These are phyloP conservation scores for Drosophila rubida DNA, from an alignment of 2,888 invertebrate genomes.

Conservation along the genomic window DNA sequence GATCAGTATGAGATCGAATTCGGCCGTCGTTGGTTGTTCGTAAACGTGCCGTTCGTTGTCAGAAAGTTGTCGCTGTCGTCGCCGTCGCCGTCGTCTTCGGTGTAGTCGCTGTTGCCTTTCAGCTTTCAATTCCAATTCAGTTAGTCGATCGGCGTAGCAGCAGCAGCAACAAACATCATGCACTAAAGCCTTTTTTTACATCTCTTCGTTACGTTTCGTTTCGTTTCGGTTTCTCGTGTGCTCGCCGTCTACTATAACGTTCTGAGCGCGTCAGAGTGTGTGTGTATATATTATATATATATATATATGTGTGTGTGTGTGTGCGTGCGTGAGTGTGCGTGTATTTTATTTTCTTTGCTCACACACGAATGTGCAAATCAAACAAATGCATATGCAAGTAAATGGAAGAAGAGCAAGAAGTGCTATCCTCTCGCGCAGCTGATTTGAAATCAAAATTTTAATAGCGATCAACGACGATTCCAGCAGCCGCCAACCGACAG, in stretches of 20 bases:
- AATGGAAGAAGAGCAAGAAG: conserved; percentile 42
- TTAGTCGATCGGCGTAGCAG: conserved; percentile 56
- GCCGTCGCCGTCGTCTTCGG: conserved; percentile 21
- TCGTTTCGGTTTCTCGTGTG: conserved; percentile 35
- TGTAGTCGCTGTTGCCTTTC: conserved; percentile 42
- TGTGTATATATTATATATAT: conserved; percentile 22
- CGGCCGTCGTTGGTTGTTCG: conserved; percentile 71
- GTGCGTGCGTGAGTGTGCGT: conserved; percentile 27
- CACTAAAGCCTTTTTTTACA: conserved; percentile 53
- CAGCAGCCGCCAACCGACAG: neutral
- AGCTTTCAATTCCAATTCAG: conserved; percentile 61
- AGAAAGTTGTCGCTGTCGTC: conserved; percentile 59
- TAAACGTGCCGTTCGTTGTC: conserved; percentile 47
- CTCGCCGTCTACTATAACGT: conserved; percentile 10
- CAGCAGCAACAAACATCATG: conserved; percentile 51
- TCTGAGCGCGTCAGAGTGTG: conserved; percentile 7
- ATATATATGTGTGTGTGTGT: conserved; percentile 21
- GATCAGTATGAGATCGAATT: conserved; percentile 76
- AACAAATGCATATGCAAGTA: conserved; percentile 54
- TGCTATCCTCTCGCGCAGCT: conserved; percentile 48
- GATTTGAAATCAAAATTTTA: conserved; percentile 48
- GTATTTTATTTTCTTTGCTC: conserved; percentile 5
- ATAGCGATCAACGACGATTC: conserved; percentile 30
- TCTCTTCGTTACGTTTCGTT: conserved; percentile 54
- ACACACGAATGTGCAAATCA: conserved; percentile 37